A percentile compares a stretch with the other conserved stretches of the same genome.
Conservation (phyloP, 2,888 invertebrate species). For the Cheilosia impressa region DNA sequence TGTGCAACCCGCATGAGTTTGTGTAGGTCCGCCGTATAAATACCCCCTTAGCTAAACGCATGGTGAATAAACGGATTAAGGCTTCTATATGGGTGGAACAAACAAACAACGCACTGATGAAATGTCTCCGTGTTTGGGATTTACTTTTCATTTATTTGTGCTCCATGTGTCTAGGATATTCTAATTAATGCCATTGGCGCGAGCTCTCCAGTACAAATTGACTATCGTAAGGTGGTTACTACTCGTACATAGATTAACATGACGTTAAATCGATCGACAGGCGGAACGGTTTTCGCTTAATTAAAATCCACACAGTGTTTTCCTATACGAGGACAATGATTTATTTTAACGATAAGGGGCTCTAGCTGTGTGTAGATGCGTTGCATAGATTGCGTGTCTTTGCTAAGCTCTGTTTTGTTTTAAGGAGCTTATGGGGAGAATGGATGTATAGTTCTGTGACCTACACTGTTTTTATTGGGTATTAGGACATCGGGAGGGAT, state of each 20-base stretch:
- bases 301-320: slow-evolving; percentile 8
- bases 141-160: slow-evolving; percentile 36
- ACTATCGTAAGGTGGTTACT: slow-evolving; percentile 1
- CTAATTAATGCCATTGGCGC: slow-evolving; percentile 38
- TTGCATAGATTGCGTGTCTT: neutral
- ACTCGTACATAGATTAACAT: neutral
- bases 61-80: slow-evolving; percentile 26
- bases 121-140: slow-evolving; percentile 17
- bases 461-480: too few relatives aligned
- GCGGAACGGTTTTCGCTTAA: slow-evolving; percentile 16
- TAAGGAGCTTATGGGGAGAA: neutral
- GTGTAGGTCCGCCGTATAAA: too few relatives aligned
- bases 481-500: too few relatives aligned
- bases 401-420: neutral
- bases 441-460: too few relatives aligned
- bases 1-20: too few relatives aligned
- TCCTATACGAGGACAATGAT: neutral
- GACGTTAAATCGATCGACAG: slow-evolving; percentile 20
- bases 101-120: slow-evolving; percentile 9
- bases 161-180: slow-evolving; percentile 20
- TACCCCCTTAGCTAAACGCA: neutral
- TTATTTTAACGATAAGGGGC: neutral
- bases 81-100: neutral
- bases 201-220: neutral
- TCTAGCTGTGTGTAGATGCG: neutral